These are phyloP conservation scores for Callocephalon fimbriatum DNA, from an alignment of 2,113 vertebrate species.

Conservation along the genomic window DNA sequence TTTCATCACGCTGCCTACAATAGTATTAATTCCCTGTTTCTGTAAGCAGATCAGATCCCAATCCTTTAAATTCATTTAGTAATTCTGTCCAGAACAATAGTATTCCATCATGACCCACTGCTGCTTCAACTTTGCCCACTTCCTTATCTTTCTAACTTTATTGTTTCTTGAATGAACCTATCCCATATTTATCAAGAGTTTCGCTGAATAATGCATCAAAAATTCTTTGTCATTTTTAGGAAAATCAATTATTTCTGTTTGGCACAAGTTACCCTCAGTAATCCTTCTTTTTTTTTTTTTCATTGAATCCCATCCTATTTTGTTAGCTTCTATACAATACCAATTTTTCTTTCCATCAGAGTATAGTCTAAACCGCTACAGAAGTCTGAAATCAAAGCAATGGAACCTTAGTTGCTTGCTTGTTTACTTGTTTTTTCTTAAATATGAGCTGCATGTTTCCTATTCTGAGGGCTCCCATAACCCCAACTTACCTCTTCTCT, in stretches of 20 bases:
- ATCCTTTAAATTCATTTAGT: background rate
- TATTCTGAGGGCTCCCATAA: background rate
- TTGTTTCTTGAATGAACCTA: background rate
- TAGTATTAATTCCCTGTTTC: background rate
- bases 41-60: background rate
- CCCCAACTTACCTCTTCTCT: background rate
- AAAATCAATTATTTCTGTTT: background rate
- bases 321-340: background rate
- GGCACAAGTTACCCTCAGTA: background rate
- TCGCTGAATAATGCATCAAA: background rate
- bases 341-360: background rate
- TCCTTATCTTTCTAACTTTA: background rate
- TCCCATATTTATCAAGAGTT: background rate
- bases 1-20: background rate
- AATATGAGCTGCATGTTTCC: background rate
- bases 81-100: background rate
- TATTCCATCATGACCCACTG: background rate
- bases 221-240: background rate
- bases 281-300: background rate
- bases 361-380: background rate
- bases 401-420: background rate
- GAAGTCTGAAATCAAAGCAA: background rate
- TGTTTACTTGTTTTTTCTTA: rapidly evolving
- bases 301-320: background rate
- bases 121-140: background rate